Percentiles rank a stretch among this genome's conserved stretches.
phyloP scores from a whole-genome alignment of 92 coral and sea anemone genomes.

The Chrysogorgia sp. region DNA sequence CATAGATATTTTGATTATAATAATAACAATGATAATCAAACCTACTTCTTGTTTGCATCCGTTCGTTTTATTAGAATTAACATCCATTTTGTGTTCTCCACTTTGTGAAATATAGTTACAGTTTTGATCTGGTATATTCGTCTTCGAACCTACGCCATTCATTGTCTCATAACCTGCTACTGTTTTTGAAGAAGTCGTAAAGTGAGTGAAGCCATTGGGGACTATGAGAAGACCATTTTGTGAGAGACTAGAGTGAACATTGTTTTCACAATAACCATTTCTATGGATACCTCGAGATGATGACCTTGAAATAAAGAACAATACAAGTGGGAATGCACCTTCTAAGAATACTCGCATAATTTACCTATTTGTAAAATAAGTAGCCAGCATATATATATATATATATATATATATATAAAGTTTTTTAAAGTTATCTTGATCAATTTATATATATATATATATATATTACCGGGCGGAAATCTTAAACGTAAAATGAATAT shows the following conservation, averaged over 20 bases:
- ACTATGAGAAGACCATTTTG: conserved; percentile 38
- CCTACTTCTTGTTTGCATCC: conserved; percentile 12
- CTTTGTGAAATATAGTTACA: conserved; percentile 29
- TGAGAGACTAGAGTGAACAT: neutral
- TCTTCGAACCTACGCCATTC: neutral
- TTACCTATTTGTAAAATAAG: no score
- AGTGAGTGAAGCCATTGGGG: conserved; percentile 27
- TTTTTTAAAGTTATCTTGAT: no score
- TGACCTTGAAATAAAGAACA: neutral
- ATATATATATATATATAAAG: no score
- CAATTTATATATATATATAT: no score
- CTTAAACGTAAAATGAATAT: no score
- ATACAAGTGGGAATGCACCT: no score
- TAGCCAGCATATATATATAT: no score
- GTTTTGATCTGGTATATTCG: conserved; percentile 22
- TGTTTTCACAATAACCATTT: conserved; percentile 9
- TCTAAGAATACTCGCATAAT: no score
- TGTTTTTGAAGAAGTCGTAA: no score
- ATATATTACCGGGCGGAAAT: no score
- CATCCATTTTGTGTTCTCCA: conserved; percentile 7
- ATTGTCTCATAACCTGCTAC: neutral
- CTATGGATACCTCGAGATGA: neutral
- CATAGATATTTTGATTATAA: neutral
- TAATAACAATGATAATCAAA: neutral
- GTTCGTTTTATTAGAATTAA: neutral